phyloP scores from a whole-genome alignment of 1,140 invertebrate genomes.

The Pectinophora gossypiella region DNA sequence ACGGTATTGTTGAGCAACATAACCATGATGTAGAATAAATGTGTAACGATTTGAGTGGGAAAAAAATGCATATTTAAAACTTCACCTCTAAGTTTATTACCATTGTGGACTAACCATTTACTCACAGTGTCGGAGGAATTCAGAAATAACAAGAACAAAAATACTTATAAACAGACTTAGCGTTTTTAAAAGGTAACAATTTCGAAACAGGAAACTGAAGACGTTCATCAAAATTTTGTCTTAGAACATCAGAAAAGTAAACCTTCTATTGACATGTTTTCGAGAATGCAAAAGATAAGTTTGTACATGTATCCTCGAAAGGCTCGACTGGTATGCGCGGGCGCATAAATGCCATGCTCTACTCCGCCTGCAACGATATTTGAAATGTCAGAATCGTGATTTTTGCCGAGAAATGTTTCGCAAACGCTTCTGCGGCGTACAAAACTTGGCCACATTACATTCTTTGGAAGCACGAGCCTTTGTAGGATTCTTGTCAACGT shows the following conservation, averaged over 20 bases:
- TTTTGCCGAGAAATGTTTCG: slow-evolving; percentile 62
- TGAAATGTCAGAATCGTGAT: slow-evolving; percentile 71
- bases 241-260: neutral
- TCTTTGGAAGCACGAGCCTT: neutral
- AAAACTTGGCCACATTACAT: slow-evolving; percentile 16
- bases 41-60: too few relatives aligned
- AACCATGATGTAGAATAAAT: neutral
- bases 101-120: too few relatives aligned
- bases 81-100: too few relatives aligned
- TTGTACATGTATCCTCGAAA: slow-evolving; percentile 4
- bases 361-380: slow-evolving; percentile 53
- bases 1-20: slow-evolving; percentile 1
- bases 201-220: too few relatives aligned
- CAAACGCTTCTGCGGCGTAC: slow-evolving; percentile 30
- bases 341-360: slow-evolving; percentile 57
- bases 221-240: neutral
- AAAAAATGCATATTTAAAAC: too few relatives aligned
- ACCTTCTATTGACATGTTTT: neutral
- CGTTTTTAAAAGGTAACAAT: too few relatives aligned
- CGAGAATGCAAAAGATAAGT: neutral
- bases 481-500: neutral
- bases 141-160: too few relatives aligned
- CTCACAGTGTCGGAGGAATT: too few relatives aligned
- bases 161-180: too few relatives aligned
- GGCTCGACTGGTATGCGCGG: slow-evolving; percentile 40